A percentile compares a stretch with the other conserved stretches of the same genome.
These are phyloP conservation scores for Sphecodes monilicornis DNA, from an alignment of 2,888 invertebrate genomes.

Conservation along the genomic window DNA sequence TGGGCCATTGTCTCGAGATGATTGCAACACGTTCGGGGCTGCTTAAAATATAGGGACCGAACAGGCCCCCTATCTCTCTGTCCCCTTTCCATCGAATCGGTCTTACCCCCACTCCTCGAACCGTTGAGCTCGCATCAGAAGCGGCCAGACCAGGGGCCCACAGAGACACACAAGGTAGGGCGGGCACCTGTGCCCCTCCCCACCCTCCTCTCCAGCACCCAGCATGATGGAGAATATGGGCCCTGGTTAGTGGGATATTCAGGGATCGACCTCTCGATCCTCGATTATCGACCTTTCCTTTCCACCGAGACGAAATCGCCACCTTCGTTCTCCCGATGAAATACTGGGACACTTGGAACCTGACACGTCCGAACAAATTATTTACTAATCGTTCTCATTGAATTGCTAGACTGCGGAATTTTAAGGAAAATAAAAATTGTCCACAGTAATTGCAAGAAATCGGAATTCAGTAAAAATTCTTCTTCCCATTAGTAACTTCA, in stretches of 20 bases:
- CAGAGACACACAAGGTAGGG: conserved; percentile 71
- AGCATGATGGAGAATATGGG: conserved; percentile 58
- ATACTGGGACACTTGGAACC: no score
- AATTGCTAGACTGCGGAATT: no score
- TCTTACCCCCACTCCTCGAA: conserved; percentile 43
- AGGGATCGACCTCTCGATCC: conserved; percentile 40
- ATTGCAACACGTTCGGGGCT: conserved; percentile 84
- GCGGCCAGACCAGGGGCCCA: conserved; percentile 55
- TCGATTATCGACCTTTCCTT: conserved; percentile 15
- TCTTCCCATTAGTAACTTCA: no score
- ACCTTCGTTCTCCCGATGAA: no score
- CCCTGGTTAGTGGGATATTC: conserved; percentile 67
- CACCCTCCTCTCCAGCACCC: background rate
- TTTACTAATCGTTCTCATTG: no score
- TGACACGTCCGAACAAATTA: no score
- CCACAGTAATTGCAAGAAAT: no score
- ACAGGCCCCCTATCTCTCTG: conserved; percentile 62
- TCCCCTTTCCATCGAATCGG: conserved; percentile 66
- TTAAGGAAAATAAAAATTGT: no score
- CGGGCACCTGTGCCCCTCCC: conserved; percentile 56
- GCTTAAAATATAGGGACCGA: conserved; percentile 82
- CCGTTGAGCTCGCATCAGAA: conserved; percentile 60
- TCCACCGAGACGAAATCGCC: background rate
- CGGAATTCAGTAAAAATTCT: no score
- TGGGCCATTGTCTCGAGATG: conserved; percentile 84